phyloP scores from a whole-genome alignment of 2,888 invertebrate genomes.

The Quadriops clusia region DNA sequence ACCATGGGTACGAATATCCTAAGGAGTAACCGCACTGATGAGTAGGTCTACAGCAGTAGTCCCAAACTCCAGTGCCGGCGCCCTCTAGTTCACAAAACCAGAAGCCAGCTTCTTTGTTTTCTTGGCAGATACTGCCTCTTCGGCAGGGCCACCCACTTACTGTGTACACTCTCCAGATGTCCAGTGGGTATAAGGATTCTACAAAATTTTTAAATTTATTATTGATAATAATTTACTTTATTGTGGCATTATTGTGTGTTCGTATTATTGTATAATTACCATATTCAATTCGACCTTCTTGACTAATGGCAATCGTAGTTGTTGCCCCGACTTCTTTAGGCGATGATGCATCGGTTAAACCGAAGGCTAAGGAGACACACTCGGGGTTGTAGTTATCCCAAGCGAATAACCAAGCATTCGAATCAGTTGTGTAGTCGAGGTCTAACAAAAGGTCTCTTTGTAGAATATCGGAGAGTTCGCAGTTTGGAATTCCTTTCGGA shows the following conservation, averaged over 20 bases:
- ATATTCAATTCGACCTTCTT: too few species aligned
- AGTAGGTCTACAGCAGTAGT: slow-evolving; percentile 73
- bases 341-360: slow-evolving; percentile 1
- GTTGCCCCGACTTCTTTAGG: too few species aligned
- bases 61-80: slow-evolving; percentile 60
- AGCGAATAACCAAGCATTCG: slow-evolving; percentile 60
- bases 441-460: slow-evolving; percentile 62
- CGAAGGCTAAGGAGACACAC: slow-evolving; percentile 35
- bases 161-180: slow-evolving; percentile 60
- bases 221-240: too few species aligned
- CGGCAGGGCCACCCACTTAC: slow-evolving; percentile 73
- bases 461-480: slow-evolving; percentile 65
- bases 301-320: too few species aligned
- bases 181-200: slow-evolving; percentile 23
- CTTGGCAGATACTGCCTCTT: slow-evolving; percentile 51
- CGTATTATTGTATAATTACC: too few species aligned
- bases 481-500: slow-evolving; percentile 42
- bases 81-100: slow-evolving; percentile 77
- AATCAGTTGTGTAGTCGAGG: slow-evolving; percentile 59
- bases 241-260: too few species aligned
- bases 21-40: slow-evolving; percentile 76
- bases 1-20: slow-evolving; percentile 76
- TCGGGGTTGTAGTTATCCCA: slow-evolving; percentile 69
- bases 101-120: slow-evolving; percentile 65
- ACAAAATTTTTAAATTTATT: too few species aligned